Evolutionary conservation across 1,140 invertebrate genomes (phyloP).

Genomic region (Drosophila mojavensis): DNA sequence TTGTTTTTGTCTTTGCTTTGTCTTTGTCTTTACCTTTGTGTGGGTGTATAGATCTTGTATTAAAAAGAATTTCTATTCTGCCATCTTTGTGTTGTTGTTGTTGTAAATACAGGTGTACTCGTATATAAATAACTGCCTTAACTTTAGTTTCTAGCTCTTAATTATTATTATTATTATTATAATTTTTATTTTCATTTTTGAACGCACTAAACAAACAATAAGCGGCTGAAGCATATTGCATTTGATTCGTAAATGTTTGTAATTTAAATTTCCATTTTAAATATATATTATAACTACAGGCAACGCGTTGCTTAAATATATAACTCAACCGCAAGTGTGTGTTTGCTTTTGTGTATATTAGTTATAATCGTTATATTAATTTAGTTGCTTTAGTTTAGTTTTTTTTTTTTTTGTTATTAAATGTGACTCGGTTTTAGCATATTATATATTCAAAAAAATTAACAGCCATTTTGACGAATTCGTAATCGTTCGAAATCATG

Average conservation of each 20-base stretch:
- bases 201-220: conserved; percentile 70
- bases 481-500: conserved; percentile 75
- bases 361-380: conserved; percentile 7
- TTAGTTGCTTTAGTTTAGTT: conserved; percentile 10
- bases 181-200: not conserved
- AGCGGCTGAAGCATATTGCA: conserved; percentile 64
- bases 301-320: conserved; percentile 69
- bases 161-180: conserved; percentile 14
- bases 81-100: not conserved
- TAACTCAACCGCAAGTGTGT: conserved; percentile 63
- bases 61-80: too few species aligned
- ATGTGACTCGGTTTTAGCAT: conserved; percentile 47
- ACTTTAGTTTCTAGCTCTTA: conserved; percentile 47
- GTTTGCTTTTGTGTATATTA: conserved; percentile 21
- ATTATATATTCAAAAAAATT: conserved; percentile 78
- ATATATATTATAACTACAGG: conserved; percentile 61
- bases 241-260: conserved; percentile 50
- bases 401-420: conserved; percentile 4
- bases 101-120: conserved; percentile 24
- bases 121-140: conserved; percentile 54
- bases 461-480: conserved; percentile 84
- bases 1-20: not conserved
- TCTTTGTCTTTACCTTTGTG: conserved; percentile 3
- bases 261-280: conserved; percentile 49
- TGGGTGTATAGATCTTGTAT: conserved; percentile 14